Evolutionary conservation across 2,797 vertebrate species (phyloP).

Genomic region (Danio albolineatus): DNA sequence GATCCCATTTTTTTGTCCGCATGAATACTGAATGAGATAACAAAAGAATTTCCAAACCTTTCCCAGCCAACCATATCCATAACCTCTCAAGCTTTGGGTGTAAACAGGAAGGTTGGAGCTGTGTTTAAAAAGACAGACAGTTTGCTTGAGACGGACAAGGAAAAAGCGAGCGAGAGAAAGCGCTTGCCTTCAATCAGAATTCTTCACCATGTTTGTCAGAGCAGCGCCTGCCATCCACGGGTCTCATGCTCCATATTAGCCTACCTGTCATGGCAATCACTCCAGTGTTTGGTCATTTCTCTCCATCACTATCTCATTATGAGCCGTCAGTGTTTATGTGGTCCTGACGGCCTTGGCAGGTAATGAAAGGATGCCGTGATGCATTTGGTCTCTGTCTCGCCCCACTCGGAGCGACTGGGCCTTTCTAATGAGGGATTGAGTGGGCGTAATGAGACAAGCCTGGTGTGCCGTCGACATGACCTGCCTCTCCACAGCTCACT

Average conservation of each 20-base stretch:
- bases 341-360: constrained; percentile 51
- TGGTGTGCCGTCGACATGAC: constrained; percentile 46
- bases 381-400: constrained; percentile 53
- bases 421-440: constrained; percentile 57
- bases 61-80: constrained; percentile 11
- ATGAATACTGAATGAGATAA: constrained; percentile 31
- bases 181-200: constrained; percentile 55
- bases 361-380: constrained; percentile 61
- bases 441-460: constrained; percentile 62
- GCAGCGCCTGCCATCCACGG: constrained; percentile 35
- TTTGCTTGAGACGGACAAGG: neutral
- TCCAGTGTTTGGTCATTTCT: constrained; percentile 61
- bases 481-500: constrained; percentile 46
- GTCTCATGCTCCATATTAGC: constrained; percentile 56
- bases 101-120: constrained; percentile 20
- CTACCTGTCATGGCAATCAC: constrained; percentile 64
- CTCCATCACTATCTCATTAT: constrained; percentile 65
- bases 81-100: neutral
- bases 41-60: constrained; percentile 11
- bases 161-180: constrained; percentile 39
- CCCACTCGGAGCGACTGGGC: constrained; percentile 43
- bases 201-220: constrained; percentile 56
- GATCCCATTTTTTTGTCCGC: neutral
- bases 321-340: constrained; percentile 64
- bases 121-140: constrained; percentile 36